A percentile compares a stretch with the other conserved stretches of the same genome.
These are phyloP conservation scores for Silurus glanis DNA, from an alignment of 2,113 vertebrate genomes.

Conservation along the genomic window DNA sequence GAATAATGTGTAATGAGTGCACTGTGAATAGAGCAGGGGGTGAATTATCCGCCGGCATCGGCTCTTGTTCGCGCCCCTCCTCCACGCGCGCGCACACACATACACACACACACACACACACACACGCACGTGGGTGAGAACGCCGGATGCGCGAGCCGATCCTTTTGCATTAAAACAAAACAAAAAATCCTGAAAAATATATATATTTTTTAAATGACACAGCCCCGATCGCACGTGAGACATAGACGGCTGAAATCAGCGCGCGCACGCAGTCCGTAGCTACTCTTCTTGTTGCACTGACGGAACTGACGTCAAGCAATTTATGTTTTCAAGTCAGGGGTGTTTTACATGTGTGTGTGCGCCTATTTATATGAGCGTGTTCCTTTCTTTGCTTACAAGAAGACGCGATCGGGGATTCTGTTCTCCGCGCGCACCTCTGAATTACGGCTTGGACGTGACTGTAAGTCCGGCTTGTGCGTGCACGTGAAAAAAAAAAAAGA, in stretches of 20 bases:
- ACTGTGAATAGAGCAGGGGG: neutral
- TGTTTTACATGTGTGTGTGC: neutral
- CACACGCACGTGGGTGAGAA: neutral
- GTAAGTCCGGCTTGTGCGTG: neutral
- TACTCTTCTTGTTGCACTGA: neutral
- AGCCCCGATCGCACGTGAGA: neutral
- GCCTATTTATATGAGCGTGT: neutral
- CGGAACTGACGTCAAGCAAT: constrained; percentile 7
- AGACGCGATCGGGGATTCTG: neutral
- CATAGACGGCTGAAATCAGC: neutral
- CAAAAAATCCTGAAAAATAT: neutral
- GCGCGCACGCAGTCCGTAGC: neutral
- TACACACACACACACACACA: neutral
- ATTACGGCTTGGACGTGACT: neutral
- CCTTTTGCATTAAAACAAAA: neutral
- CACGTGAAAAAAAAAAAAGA: constrained; percentile 13
- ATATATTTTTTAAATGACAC: neutral
- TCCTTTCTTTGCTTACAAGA: neutral
- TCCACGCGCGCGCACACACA: neutral
- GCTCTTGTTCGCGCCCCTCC: constrained; percentile 12
- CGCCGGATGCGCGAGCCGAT: neutral
- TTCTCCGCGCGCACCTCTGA: neutral
- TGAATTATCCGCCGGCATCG: constrained; percentile 14
- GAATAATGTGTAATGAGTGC: neutral
- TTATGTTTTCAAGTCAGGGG: neutral